Conservation (phyloP, 1,140 invertebrate genomes). For the Bombus consobrinus region DNA sequence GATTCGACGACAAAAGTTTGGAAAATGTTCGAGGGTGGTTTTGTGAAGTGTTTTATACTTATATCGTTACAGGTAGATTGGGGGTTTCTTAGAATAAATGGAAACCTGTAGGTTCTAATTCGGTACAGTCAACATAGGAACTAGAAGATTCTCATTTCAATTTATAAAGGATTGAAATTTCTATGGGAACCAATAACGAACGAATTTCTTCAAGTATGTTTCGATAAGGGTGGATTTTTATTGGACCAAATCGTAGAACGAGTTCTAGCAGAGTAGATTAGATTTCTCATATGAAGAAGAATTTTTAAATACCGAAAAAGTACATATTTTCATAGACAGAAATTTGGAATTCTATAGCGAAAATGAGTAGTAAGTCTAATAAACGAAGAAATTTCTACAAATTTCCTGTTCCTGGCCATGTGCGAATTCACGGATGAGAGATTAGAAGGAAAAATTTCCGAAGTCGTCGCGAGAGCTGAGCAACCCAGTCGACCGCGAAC, state of each 20-base stretch:
- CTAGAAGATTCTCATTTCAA: too few species aligned
- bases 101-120: too few species aligned
- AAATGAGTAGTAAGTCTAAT: background rate
- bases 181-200: too few species aligned
- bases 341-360: background rate
- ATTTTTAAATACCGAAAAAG: background rate
- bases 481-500: slow-evolving; percentile 10
- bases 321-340: background rate
- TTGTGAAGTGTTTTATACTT: too few species aligned
- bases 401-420: background rate
- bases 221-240: background rate
- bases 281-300: too few species aligned
- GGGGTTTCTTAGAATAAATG: too few species aligned
- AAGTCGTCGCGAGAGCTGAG: slow-evolving; percentile 4
- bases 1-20: too few species aligned
- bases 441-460: background rate
- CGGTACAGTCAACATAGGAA: too few species aligned
- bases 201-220: background rate
- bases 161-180: too few species aligned
- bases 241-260: background rate
- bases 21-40: background rate
- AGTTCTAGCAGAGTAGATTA: background rate
- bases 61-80: too few species aligned
- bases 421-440: background rate
- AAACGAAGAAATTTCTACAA: background rate